Percentiles rank a stretch among this genome's conserved stretches.
Conservation (phyloP, 2,113 vertebrate genomes). For the Aegypius monachus region DNA sequence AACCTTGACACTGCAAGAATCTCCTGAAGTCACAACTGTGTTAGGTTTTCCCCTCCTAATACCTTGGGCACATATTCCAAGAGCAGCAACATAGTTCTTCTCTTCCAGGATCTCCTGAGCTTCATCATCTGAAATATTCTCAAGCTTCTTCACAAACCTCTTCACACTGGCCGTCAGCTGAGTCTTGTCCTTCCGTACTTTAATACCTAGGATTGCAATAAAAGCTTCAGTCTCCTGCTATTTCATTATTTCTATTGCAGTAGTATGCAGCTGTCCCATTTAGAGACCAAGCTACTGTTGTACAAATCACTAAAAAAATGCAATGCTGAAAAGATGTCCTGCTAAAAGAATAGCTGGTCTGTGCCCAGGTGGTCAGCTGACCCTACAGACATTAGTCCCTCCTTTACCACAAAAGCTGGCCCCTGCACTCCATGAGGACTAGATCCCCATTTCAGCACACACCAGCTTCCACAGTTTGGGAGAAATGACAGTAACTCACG, state of each 20-base stretch:
- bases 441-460: neutral
- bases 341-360: neutral
- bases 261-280: neutral
- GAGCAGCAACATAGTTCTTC: constrained; percentile 80
- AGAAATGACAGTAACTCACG: neutral
- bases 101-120: constrained; percentile 76
- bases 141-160: constrained; percentile 67
- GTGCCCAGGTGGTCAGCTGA: neutral
- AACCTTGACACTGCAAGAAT: neutral
- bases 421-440: neutral
- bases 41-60: neutral
- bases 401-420: neutral
- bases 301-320: neutral
- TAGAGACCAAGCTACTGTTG: neutral
- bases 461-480: neutral
- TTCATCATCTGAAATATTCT: constrained; percentile 53
- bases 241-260: neutral
- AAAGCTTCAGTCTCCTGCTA: neutral
- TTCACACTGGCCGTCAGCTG: constrained; percentile 77
- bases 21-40: neutral
- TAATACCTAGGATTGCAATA: constrained; percentile 67
- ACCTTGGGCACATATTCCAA: constrained; percentile 82
- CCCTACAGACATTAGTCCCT: neutral
- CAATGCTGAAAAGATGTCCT: neutral
- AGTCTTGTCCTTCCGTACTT: constrained; percentile 58